These are phyloP conservation scores for Craterocephalus amniculus DNA, from an alignment of 2,797 vertebrate genomes.

Conservation along the genomic window DNA sequence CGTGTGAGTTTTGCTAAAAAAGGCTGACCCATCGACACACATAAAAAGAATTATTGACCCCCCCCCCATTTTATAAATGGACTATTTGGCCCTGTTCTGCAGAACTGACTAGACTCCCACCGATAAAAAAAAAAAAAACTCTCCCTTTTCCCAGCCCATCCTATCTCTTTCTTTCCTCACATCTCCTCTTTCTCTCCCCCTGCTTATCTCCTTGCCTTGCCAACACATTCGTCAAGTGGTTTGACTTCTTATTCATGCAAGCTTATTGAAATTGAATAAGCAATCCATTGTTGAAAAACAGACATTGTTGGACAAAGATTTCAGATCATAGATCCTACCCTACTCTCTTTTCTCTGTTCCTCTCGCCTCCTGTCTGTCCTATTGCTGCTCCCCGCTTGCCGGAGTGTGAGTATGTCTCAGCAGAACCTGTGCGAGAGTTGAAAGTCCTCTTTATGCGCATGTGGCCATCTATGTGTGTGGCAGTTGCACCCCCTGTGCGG, in stretches of 20 bases:
- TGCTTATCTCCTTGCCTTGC: slow-evolving; percentile 58
- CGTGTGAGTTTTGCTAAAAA: too few species aligned
- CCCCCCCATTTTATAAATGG: slow-evolving; percentile 49
- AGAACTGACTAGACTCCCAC: slow-evolving; percentile 58
- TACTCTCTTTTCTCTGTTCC: background rate
- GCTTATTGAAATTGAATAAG: slow-evolving; percentile 71
- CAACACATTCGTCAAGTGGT: slow-evolving; percentile 66
- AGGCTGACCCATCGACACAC: slow-evolving; percentile 4
- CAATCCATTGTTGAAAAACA: slow-evolving; percentile 68
- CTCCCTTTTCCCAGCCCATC: slow-evolving; percentile 15
- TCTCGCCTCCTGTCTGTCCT: slow-evolving; percentile 4
- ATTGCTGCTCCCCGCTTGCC: slow-evolving; percentile 4
- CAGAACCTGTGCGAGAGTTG: slow-evolving; percentile 36
- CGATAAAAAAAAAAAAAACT: slow-evolving; percentile 32
- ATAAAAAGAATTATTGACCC: slow-evolving; percentile 34
- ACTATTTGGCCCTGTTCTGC: slow-evolving; percentile 62
- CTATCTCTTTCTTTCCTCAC: slow-evolving; percentile 7
- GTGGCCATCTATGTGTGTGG: slow-evolving; percentile 9
- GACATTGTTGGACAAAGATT: slow-evolving; percentile 48
- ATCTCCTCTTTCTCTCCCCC: slow-evolving; percentile 7
- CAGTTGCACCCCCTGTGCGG: background rate
- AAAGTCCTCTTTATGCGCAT: slow-evolving; percentile 40
- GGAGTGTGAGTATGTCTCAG: slow-evolving; percentile 19
- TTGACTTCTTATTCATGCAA: slow-evolving; percentile 62
- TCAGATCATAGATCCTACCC: slow-evolving; percentile 39